Evolutionary conservation across 37 sponge, comb jelly and placozoan species (phyloP).

Genomic region (Cliona cf. orientalis): DNA sequence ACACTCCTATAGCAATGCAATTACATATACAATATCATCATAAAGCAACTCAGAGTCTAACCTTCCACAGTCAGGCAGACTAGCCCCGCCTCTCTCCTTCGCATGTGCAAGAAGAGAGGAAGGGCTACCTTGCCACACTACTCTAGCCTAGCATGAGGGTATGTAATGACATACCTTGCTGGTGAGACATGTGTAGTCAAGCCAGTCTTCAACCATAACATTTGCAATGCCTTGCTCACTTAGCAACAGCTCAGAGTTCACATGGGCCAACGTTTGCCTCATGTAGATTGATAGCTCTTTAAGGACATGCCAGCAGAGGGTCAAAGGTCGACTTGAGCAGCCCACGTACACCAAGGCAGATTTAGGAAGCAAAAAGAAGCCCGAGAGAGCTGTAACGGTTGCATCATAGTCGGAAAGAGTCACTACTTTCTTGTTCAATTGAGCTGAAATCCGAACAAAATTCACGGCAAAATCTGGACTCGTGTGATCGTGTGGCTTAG

Average conservation of each 20-base stretch:
- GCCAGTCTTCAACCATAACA: neutral
- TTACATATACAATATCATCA: no score
- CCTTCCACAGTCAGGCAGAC: no score
- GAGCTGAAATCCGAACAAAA: neutral
- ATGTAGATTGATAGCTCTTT: neutral
- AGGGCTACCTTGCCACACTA: no score
- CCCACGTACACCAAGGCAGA: neutral
- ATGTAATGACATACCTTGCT: neutral
- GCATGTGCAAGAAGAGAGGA: no score
- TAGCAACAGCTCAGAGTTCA: neutral
- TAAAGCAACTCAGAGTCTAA: no score
- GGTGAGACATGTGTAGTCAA: neutral
- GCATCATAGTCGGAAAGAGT: neutral
- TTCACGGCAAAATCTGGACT: no score
- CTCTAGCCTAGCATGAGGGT: no score
- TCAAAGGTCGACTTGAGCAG: neutral
- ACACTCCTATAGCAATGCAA: no score
- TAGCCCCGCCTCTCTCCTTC: no score
- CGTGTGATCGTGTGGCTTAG: no score
- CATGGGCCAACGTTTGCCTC: neutral
- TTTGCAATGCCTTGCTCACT: neutral
- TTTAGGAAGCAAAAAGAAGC: neutral
- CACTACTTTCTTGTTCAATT: neutral
- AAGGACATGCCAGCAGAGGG: neutral
- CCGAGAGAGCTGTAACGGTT: neutral